A percentile compares a stretch with the other conserved stretches of the same genome.
phyloP scores from a whole-genome alignment of 2,888 invertebrate species.

The Cancer borealis region DNA sequence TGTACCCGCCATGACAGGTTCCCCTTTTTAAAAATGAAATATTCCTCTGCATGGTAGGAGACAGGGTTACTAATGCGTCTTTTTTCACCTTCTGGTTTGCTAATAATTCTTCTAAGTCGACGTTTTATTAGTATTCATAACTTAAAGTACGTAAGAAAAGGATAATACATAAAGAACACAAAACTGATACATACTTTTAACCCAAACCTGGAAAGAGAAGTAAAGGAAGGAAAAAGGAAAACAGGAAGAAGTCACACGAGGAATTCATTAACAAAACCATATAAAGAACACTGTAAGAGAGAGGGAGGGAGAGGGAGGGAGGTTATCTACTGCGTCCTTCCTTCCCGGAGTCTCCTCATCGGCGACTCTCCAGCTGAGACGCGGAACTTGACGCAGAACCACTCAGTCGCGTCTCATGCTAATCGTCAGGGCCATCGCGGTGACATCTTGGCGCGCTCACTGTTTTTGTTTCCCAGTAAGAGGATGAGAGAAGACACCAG shows the following conservation, averaged over 20 bases:
- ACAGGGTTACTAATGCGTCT: background rate
- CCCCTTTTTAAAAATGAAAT: background rate
- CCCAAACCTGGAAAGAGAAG: no score
- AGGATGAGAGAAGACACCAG: conserved; percentile 50
- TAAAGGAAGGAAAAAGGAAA: background rate
- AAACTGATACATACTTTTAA: no score
- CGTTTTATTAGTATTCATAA: background rate
- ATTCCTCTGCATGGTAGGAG: background rate
- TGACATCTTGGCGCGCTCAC: conserved; percentile 34
- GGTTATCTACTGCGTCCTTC: no score
- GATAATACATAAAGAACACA: no score
- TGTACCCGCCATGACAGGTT: background rate
- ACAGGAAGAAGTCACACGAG: background rate
- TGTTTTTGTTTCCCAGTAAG: conserved; percentile 38
- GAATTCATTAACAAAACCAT: background rate
- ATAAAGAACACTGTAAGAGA: background rate
- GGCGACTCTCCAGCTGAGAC: background rate
- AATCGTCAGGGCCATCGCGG: conserved; percentile 11
- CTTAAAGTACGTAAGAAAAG: no score
- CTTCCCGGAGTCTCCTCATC: background rate
- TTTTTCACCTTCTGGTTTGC: background rate
- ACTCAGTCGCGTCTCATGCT: background rate
- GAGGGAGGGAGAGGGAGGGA: no score
- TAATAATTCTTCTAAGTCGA: background rate
- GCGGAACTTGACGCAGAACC: background rate